phyloP scores from a whole-genome alignment of 2,797 vertebrate genomes.

The Xerus rutilus region DNA sequence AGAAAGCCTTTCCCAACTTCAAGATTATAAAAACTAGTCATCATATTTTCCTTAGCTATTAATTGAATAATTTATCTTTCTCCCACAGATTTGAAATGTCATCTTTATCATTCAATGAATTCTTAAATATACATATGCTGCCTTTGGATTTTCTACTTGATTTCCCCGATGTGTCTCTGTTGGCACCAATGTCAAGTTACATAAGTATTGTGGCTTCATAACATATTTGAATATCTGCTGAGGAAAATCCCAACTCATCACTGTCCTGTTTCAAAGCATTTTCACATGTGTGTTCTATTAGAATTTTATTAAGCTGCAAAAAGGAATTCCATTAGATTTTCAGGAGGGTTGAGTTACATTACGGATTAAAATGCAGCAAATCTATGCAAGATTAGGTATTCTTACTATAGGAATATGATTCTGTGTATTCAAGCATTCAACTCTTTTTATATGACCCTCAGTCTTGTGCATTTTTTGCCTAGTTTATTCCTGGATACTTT shows the following conservation, averaged over 20 bases:
- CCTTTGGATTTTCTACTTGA: conserved; percentile 70
- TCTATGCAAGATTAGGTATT: background rate
- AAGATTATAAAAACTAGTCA: conserved; percentile 57
- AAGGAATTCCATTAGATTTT: conserved; percentile 37
- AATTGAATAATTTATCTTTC: conserved; percentile 76
- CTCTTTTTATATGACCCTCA: background rate
- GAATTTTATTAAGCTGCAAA: conserved; percentile 64
- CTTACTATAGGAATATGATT: background rate
- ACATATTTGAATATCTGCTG: conserved; percentile 64
- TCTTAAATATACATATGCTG: conserved; percentile 61
- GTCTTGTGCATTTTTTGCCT: background rate
- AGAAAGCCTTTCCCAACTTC: conserved; percentile 31
- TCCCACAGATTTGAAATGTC: conserved; percentile 71
- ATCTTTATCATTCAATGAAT: conserved; percentile 66
- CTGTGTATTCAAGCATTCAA: background rate
- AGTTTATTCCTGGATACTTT: background rate
- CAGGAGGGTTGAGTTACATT: conserved; percentile 23
- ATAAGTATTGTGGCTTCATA: conserved; percentile 34
- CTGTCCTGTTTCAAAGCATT: conserved; percentile 41
- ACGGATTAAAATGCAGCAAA: conserved; percentile 28
- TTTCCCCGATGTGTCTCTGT: conserved; percentile 59
- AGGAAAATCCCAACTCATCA: conserved; percentile 54
- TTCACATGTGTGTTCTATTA: conserved; percentile 54
- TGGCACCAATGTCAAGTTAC: conserved; percentile 60
- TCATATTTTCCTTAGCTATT: conserved; percentile 57